Percentiles rank a stretch among this genome's conserved stretches.
Conservation (phyloP, 1,140 invertebrate species). For the Lethocerus indicus region DNA sequence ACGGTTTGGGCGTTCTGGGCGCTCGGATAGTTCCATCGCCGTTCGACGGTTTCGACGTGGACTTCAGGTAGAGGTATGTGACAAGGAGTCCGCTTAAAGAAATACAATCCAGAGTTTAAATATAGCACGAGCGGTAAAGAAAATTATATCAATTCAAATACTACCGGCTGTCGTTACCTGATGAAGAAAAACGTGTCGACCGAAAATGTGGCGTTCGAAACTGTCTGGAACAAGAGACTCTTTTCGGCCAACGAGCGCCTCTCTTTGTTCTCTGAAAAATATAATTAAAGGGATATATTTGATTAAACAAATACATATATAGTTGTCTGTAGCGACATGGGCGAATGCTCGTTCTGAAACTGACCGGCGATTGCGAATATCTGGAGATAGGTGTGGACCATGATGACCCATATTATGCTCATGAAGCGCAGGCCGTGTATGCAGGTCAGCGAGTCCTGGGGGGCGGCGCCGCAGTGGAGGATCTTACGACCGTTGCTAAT, state of each 20-base stretch:
- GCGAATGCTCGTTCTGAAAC: no score
- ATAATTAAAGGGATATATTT: constrained; percentile 3
- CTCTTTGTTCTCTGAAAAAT: constrained; percentile 40
- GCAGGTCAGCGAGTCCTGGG: constrained; percentile 48
- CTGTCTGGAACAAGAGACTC: constrained; percentile 64
- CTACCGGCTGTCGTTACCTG: constrained; percentile 31
- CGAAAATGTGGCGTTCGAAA: constrained; percentile 76
- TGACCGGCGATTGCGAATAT: constrained; percentile 61
- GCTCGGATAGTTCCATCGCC: constrained; percentile 3
- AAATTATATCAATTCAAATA: background rate
- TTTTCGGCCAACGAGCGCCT: constrained; percentile 54
- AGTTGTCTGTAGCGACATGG: no score
- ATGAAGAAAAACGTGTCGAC: constrained; percentile 89
- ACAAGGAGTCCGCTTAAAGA: constrained; percentile 48
- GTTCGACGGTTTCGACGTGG: constrained; percentile 7
- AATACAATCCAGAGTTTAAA: background rate
- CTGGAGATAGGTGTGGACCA: constrained; percentile 76
- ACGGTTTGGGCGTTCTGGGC: constrained; percentile 4
- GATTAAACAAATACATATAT: no score
- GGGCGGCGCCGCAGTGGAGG: constrained; percentile 33
- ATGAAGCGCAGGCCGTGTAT: constrained; percentile 71
- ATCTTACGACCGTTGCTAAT: constrained; percentile 41
- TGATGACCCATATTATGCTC: constrained; percentile 78
- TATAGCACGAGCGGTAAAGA: background rate
- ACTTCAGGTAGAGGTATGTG: constrained; percentile 45